Evolutionary conservation across 2,113 vertebrate species (phyloP).

Genomic region (Triplophysa dalaica): DNA sequence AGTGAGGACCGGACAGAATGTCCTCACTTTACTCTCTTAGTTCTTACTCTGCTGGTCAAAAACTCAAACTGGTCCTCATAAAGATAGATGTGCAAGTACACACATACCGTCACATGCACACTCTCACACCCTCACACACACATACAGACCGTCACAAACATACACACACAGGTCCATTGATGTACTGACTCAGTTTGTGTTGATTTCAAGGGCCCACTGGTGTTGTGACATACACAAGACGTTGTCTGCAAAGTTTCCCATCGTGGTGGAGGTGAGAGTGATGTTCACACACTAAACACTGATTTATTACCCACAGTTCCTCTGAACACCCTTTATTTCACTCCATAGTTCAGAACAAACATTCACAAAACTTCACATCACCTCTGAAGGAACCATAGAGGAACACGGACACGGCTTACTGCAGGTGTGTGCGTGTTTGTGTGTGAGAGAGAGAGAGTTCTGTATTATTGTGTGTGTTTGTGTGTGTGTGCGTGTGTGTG

Average conservation of each 20-base stretch:
- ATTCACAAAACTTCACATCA: constrained; percentile 84
- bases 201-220: constrained; percentile 81
- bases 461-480: no score
- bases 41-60: no score
- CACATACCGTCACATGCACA: no score
- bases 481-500: no score
- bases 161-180: neutral
- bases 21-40: no score
- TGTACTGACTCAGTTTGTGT: neutral
- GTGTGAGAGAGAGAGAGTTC: no score
- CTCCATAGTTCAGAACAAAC: constrained; percentile 79
- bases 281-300: neutral
- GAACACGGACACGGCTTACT: constrained; percentile 90
- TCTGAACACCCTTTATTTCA: neutral
- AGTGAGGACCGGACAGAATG: no score
- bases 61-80: no score
- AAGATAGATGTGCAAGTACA: no score
- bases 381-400: constrained; percentile 91
- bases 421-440: constrained; percentile 77
- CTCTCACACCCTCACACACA: no score
- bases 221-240: constrained; percentile 93
- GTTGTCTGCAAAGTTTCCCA: constrained; percentile 82
- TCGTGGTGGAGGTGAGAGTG: constrained; percentile 88
- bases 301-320: neutral
- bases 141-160: neutral